Percentiles rank a stretch among this genome's conserved stretches.
Conservation (phyloP, 2,113 vertebrate species). For the Tetrax tetrax region DNA sequence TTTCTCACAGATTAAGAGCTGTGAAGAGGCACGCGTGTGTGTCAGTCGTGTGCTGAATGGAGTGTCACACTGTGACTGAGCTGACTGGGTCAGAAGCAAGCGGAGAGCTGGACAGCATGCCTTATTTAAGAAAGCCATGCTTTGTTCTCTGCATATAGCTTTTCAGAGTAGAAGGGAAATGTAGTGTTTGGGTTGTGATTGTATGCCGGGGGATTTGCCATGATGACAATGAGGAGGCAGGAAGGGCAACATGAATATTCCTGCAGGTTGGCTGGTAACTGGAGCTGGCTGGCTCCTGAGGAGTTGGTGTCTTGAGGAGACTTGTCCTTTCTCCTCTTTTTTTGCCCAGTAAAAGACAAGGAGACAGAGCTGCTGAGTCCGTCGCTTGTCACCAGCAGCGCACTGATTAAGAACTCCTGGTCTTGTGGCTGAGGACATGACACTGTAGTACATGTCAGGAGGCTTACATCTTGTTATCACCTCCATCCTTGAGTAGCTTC, state of each 20-base stretch:
- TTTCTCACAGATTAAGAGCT: neutral
- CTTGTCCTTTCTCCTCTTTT: neutral
- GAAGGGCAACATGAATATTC: fast-evolving
- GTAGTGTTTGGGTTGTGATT: neutral
- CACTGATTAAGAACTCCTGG: fast-evolving
- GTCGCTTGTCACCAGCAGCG: fast-evolving
- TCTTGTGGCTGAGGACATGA: neutral
- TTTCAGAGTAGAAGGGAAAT: neutral
- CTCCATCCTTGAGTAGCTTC: neutral
- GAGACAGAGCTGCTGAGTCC: neutral
- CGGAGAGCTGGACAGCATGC: fast-evolving
- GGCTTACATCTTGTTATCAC: neutral
- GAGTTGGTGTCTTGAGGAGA: neutral
- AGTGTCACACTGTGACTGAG: fast-evolving
- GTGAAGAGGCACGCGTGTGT: fast-evolving
- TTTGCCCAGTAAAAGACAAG: neutral
- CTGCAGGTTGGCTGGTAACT: neutral
- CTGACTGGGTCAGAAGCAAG: neutral
- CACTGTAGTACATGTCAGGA: neutral
- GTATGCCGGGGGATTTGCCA: neutral
- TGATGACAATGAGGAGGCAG: neutral
- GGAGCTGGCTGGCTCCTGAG: neutral
- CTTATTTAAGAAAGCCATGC: neutral
- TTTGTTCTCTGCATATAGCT: neutral
- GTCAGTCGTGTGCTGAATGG: neutral